These are phyloP conservation scores for Harpegnathos saltator DNA, from an alignment of 1,140 invertebrate species.

Conservation along the genomic window DNA sequence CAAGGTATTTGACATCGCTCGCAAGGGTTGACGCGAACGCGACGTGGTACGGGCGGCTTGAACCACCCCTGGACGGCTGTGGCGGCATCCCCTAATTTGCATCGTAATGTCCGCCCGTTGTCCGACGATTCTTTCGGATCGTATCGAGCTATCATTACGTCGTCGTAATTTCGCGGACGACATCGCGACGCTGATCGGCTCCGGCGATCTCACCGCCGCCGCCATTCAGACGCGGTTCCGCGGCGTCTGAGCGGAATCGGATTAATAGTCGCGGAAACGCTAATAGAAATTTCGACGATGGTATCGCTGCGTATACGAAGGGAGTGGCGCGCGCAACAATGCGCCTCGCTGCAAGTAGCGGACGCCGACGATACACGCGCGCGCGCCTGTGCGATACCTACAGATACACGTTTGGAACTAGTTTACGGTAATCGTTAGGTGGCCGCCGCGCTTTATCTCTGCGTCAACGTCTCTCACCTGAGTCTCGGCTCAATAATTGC, in stretches of 20 bases:
- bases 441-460: constrained; percentile 28
- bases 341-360: constrained; percentile 37
- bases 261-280: constrained; percentile 74
- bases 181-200: neutral
- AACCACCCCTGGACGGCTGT: constrained; percentile 19
- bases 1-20: constrained; percentile 41
- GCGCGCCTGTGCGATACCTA: neutral
- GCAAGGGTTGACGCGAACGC: constrained; percentile 28
- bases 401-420: constrained; percentile 37
- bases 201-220: neutral
- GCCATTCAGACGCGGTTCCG: constrained; percentile 1
- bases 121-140: constrained; percentile 35
- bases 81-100: constrained; percentile 28
- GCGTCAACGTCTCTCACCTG: neutral
- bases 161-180: constrained; percentile 23
- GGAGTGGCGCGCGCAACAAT: constrained; percentile 49
- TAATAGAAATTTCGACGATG: constrained; percentile 78
- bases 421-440: constrained; percentile 27
- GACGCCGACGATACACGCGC: constrained; percentile 26
- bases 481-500: constrained; percentile 18
- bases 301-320: constrained; percentile 54
- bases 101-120: constrained; percentile 40
- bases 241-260: constrained; percentile 58
- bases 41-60: neutral
- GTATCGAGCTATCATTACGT: constrained; percentile 30